Percentiles rank a stretch among this genome's conserved stretches.
Conservation (phyloP, 2,888 invertebrate species). For the Pardosa pseudoannulata region DNA sequence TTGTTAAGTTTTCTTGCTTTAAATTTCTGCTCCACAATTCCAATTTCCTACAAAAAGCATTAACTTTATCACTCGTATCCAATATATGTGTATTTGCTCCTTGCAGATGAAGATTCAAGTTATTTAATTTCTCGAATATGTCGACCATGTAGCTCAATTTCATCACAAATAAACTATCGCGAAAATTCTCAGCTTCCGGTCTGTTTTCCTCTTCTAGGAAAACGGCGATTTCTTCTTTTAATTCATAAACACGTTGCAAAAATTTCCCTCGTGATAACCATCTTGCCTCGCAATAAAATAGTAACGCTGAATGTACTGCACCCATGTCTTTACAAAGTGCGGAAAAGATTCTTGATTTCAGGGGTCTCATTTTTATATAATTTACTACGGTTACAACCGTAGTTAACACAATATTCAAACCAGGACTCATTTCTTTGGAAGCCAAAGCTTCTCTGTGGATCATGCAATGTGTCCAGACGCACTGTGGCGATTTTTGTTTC, state of each 20-base stretch:
- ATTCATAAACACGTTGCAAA: constrained; percentile 34
- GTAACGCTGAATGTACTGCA: constrained; percentile 33
- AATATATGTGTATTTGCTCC: constrained; percentile 53
- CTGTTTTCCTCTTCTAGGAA: constrained; percentile 17
- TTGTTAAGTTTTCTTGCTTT: constrained; percentile 42
- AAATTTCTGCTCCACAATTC: constrained; percentile 56
- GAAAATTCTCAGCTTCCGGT: constrained; percentile 15
- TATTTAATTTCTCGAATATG: constrained; percentile 49
- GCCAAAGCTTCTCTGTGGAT: constrained; percentile 37
- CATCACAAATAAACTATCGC: constrained; percentile 35
- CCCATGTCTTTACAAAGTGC: constrained; percentile 31
- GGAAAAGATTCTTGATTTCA: constrained; percentile 36
- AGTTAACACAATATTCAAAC: constrained; percentile 32
- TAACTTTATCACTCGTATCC: constrained; percentile 50
- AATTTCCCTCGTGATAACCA: constrained; percentile 24
- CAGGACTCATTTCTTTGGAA: constrained; percentile 35
- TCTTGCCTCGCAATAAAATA: constrained; percentile 40
- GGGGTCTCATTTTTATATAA: constrained; percentile 34
- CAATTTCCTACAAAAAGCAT: constrained; percentile 51
- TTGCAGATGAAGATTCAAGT: constrained; percentile 47
- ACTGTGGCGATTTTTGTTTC: constrained; percentile 39
- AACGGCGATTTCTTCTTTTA: constrained; percentile 25
- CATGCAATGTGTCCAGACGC: constrained; percentile 25
- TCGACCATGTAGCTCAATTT: constrained; percentile 40
- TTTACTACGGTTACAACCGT: constrained; percentile 35